Percentiles rank a stretch among this genome's conserved stretches.
Conservation (phyloP, 2,113 vertebrate genomes). For the Hippocampus guttulatus region DNA sequence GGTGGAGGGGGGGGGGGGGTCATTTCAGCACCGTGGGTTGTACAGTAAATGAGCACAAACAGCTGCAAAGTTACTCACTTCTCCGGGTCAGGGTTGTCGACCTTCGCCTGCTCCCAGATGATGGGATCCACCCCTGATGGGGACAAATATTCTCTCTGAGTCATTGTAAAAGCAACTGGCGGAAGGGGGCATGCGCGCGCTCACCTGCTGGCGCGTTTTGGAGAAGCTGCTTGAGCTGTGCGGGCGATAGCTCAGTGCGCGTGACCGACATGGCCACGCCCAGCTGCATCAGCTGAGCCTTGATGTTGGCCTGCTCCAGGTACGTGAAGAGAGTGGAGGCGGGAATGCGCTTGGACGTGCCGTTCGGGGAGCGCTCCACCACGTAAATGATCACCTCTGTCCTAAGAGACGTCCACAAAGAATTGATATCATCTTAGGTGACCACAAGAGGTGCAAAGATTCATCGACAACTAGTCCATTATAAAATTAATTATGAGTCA, state of each 20-base stretch:
- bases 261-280: constrained; percentile 82
- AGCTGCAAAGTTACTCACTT: constrained; percentile 74
- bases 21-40: neutral
- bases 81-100: constrained; percentile 95
- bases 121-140: constrained; percentile 89
- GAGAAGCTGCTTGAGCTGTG: constrained; percentile 90
- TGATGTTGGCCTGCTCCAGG: constrained; percentile 86
- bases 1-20: neutral
- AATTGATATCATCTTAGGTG: neutral
- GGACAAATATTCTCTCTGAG: neutral
- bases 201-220: constrained; percentile 91
- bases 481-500: too few species aligned
- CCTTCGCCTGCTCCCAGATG: constrained; percentile 98
- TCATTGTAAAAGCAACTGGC: neutral
- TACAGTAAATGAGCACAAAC: neutral
- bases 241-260: constrained; percentile 85
- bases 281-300: constrained; percentile 83
- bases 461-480: too few species aligned
- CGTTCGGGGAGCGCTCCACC: constrained; percentile 91
- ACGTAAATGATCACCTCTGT: constrained; percentile 93
- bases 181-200: neutral
- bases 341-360: constrained; percentile 88
- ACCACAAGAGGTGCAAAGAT: too few species aligned
- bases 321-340: constrained; percentile 78
- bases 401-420: constrained; percentile 59